These are phyloP conservation scores for Scleropages formosus DNA, from an alignment of 2,797 vertebrate genomes.

Conservation along the genomic window DNA sequence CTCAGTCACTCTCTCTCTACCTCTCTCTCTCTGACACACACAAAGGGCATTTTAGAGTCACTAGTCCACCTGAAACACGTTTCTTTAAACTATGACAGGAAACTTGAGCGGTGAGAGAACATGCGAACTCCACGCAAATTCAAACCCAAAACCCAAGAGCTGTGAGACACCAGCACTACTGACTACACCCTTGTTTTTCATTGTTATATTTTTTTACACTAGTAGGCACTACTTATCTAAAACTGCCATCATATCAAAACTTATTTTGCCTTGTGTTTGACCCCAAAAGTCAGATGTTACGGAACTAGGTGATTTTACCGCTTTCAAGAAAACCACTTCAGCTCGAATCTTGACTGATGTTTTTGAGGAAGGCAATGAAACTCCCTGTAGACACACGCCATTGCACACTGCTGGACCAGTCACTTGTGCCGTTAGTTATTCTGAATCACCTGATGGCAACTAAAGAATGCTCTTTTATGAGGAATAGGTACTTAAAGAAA, in stretches of 20 bases:
- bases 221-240: neutral
- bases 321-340: neutral
- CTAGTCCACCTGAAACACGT: too few species aligned
- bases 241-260: neutral
- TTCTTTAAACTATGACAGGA: too few species aligned
- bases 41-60: too few species aligned
- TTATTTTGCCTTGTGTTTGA: neutral
- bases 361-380: constrained; percentile 19
- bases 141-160: too few species aligned
- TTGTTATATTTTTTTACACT: neutral
- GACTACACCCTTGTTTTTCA: too few species aligned
- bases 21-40: too few species aligned
- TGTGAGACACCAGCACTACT: too few species aligned
- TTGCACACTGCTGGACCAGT: neutral
- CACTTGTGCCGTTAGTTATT: constrained; percentile 28
- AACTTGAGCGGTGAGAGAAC: too few species aligned
- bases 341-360: neutral
- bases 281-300: neutral
- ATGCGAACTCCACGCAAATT: too few species aligned
- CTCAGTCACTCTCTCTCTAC: too few species aligned
- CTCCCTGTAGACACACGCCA: neutral
- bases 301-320: neutral
- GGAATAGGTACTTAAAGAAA: constrained; percentile 11
- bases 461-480: constrained; percentile 10
- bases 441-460: constrained; percentile 19